Conservation (phyloP, 2,888 invertebrate genomes). For the Dysmachus trigonus region DNA sequence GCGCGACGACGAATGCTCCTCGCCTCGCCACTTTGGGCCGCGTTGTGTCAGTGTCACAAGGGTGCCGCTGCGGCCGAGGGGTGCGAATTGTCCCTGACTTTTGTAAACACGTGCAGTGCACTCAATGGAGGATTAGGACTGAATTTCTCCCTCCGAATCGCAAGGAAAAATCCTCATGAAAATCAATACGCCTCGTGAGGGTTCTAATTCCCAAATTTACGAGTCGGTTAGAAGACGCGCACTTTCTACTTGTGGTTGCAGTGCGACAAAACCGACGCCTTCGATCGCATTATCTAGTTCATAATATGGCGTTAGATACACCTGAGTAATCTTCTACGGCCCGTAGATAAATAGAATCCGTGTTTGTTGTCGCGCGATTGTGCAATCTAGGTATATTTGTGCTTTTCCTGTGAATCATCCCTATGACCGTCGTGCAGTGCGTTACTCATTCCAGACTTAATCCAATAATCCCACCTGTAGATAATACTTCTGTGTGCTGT, state of each 20-base stretch:
- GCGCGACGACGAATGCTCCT: background rate
- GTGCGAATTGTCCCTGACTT: background rate
- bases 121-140: background rate
- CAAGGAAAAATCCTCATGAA: background rate
- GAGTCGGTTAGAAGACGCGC: background rate
- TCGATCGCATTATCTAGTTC: background rate
- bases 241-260: background rate
- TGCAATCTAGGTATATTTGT: background rate
- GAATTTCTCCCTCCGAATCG: conserved; percentile 1
- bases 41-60: conserved; percentile 21
- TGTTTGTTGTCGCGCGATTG: background rate
- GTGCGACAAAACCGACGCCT: background rate
- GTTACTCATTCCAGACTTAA: background rate
- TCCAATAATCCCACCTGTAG: conserved; percentile 8
- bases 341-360: background rate
- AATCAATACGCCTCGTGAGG: background rate
- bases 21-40: background rate
- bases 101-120: conserved; percentile 1
- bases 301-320: background rate
- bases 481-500: background rate
- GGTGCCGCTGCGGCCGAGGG: background rate
- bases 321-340: background rate
- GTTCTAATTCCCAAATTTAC: background rate
- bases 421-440: background rate
- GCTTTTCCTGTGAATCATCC: background rate